Evolutionary conservation across 2,113 vertebrate species (phyloP), one percentile per base, ranked within the genome.

Genomic region (Marcusenius ussheri): DNA sequence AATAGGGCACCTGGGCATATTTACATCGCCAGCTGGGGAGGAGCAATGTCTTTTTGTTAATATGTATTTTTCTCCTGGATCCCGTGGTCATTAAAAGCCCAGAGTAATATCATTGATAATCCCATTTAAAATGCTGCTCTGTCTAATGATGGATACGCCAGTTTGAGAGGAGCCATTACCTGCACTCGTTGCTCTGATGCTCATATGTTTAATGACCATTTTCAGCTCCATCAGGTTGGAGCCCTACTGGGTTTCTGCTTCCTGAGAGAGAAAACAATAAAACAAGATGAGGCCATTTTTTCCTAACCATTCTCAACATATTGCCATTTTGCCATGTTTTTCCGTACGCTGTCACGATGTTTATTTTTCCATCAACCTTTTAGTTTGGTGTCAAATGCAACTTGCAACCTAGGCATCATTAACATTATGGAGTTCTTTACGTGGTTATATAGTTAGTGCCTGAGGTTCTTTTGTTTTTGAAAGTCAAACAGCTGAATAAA

Each of bases 131-230:
- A 19, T 53, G 45, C 4, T 86, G n/a, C 21, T 50, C 47, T 90
- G 62, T 85, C 84, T 90, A 90, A 88, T 90, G 89, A 90, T 88
- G 85, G 89, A 77, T 88, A 66, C 19, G 42, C 31, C 62, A 31
- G 58, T 88, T 80, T 74, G 89, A 58, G 74, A 77, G 46, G 89
- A 88, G 8, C 85, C 85, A 87, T 88, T 77, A 77, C 62, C 45
- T 70, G 53, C 47, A 51, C 83, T 90, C 13, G 13, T 35, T 58
- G 27, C 84, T 42, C 83, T 19, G 89, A 50, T 50, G 47, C 85
- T 88, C 47, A 46, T 53, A 19, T 35, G 80, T 46, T 87, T 90
- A 90, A 90, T 46, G 85, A 51, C 85, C 62, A 27, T 87, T 77
- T 58, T 87, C 83, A 39, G 89, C 45, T 87, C 56, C 84, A 87